phyloP scores from a whole-genome alignment of 2,113 vertebrate genomes.

The Connochaetes taurinus region DNA sequence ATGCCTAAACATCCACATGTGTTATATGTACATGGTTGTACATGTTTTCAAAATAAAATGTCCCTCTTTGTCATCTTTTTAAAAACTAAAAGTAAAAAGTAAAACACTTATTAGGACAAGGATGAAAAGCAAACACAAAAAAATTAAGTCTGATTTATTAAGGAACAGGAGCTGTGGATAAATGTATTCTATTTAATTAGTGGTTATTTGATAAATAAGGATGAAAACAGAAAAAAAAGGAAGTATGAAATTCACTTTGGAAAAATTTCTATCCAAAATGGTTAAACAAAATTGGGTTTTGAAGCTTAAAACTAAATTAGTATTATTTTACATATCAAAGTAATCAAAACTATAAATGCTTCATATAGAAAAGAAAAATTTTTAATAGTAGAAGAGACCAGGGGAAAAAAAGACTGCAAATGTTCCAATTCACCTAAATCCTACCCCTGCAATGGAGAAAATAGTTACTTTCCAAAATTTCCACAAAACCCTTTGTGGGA shows the following conservation, averaged over 20 bases:
- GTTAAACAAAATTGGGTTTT: background rate
- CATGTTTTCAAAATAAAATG: background rate
- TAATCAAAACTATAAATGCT: background rate
- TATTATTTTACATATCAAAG: background rate
- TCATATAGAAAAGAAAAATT: background rate
- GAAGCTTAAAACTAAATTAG: slow-evolving; percentile 2
- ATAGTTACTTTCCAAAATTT: background rate
- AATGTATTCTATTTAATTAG: background rate
- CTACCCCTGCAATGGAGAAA: background rate
- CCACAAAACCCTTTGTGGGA: background rate
- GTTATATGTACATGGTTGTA: background rate
- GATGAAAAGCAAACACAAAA: background rate
- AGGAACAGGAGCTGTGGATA: background rate
- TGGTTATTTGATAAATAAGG: background rate
- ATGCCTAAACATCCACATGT: background rate
- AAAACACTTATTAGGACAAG: background rate
- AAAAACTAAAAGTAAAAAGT: background rate
- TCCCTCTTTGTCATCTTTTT: background rate
- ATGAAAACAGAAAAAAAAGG: background rate
- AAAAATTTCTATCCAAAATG: background rate
- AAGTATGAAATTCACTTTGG: background rate
- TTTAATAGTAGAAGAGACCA: background rate
- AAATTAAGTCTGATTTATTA: background rate
- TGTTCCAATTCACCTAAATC: slow-evolving; percentile 14
- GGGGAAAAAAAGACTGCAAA: background rate